phyloP scores from a whole-genome alignment of 2,888 invertebrate species.

The Stenoptilia bipunctidactyla region DNA sequence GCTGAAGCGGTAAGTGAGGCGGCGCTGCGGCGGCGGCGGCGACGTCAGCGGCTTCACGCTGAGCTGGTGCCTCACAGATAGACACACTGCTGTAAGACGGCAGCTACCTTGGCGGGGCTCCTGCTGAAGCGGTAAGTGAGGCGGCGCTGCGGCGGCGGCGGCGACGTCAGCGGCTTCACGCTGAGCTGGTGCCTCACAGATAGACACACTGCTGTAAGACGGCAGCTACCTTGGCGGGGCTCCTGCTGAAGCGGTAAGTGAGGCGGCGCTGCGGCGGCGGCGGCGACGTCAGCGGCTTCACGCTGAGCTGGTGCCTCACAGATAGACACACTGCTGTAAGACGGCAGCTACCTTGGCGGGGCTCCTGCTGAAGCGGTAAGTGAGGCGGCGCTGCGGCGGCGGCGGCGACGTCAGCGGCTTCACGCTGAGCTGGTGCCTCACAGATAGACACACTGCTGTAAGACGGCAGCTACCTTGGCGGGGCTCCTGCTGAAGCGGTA shows the following conservation, averaged over 20 bases:
- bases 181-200: background rate
- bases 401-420: background rate
- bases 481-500: no score
- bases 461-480: no score
- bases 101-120: background rate
- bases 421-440: background rate
- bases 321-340: background rate
- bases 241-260: background rate
- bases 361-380: background rate
- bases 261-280: no score
- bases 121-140: background rate
- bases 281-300: background rate
- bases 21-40: background rate
- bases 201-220: background rate
- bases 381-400: background rate
- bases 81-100: background rate
- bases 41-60: background rate
- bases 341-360: background rate
- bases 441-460: background rate
- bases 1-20: constrained; percentile 1
- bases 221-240: background rate
- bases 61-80: background rate
- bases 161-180: background rate
- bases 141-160: background rate
- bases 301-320: background rate